Evolutionary conservation across 2,113 vertebrate genomes (phyloP).

Genomic region (Leptobrachium ailaonicum): DNA sequence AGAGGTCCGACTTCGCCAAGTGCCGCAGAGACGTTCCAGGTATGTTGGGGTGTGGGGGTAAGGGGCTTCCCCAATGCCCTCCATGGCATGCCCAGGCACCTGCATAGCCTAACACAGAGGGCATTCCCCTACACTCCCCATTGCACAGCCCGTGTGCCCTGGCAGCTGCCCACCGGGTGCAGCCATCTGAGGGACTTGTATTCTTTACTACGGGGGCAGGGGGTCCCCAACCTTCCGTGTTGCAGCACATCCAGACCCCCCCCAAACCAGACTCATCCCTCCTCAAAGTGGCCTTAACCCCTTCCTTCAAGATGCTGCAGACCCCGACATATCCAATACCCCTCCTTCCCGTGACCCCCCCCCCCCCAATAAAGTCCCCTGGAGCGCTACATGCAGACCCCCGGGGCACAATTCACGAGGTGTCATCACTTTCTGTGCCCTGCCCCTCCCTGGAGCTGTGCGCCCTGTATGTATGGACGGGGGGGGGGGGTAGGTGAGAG

Average conservation of each 20-base stretch:
- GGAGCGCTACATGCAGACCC: not conserved
- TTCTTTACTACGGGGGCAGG: no score
- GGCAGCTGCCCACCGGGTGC: conserved; percentile 10
- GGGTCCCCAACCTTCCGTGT: no score
- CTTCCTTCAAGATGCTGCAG: conserved; percentile 67
- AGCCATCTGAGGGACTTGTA: not conserved
- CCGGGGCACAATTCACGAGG: conserved; percentile 22
- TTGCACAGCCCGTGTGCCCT: conserved; percentile 25
- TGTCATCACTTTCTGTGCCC: conserved; percentile 38
- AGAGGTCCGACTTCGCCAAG: conserved; percentile 21
- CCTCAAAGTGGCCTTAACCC: not conserved
- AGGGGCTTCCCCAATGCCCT: conserved; percentile 52
- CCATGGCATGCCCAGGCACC: not conserved
- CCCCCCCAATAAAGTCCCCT: not conserved
- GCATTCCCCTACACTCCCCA: conserved; percentile 15
- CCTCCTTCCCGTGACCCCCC: not conserved
- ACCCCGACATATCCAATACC: conserved; percentile 55
- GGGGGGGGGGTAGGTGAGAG: conserved; percentile 9
- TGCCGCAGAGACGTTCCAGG: conserved; percentile 76
- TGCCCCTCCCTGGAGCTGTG: conserved; percentile 31
- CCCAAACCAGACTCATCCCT: no score
- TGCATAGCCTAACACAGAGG: not conserved
- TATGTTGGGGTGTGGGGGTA: conserved; percentile 36
- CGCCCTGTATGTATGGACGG: not conserved
- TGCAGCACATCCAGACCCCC: no score